phyloP scores from a whole-genome alignment of 2,797 vertebrate genomes.

The Ctenochaetus hawaiiensis region DNA sequence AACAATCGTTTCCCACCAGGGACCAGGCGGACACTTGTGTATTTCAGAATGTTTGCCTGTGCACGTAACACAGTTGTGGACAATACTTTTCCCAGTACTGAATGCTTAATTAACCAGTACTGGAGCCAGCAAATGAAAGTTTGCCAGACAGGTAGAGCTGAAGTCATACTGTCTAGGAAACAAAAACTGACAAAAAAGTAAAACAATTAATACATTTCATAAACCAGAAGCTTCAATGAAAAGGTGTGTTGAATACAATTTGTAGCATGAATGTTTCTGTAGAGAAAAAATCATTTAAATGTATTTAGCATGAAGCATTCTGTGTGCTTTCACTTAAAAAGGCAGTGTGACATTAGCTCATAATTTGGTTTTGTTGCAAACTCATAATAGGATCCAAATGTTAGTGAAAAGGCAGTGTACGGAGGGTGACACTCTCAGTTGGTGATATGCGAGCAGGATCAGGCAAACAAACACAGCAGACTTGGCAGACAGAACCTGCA shows the following conservation, averaged over 20 bases:
- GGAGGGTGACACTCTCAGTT: slow-evolving; percentile 34
- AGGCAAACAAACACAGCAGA: slow-evolving; percentile 47
- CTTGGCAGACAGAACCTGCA: slow-evolving; percentile 50
- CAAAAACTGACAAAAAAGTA: slow-evolving; percentile 5
- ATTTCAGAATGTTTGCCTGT: slow-evolving; percentile 18
- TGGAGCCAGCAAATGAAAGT: slow-evolving; percentile 14
- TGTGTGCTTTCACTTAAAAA: slow-evolving; percentile 6
- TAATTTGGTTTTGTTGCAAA: slow-evolving; percentile 22
- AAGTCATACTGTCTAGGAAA: background rate
- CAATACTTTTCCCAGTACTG: background rate
- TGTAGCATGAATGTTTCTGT: background rate
- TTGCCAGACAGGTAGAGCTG: background rate
- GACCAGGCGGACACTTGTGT: slow-evolving; percentile 11
- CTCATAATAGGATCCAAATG: slow-evolving; percentile 16
- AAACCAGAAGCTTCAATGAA: background rate
- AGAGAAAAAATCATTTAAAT: slow-evolving; percentile 1
- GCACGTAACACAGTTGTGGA: slow-evolving; percentile 4
- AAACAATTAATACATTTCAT: background rate
- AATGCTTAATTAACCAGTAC: background rate
- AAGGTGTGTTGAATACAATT: slow-evolving; percentile 8
- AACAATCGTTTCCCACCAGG: slow-evolving; percentile 38
- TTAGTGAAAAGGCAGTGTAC: slow-evolving; percentile 32
- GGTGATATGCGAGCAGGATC: slow-evolving; percentile 36
- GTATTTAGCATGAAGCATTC: background rate
- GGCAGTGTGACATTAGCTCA: slow-evolving; percentile 18